A percentile compares a stretch with the other conserved stretches of the same genome.
Evolutionary conservation across 2,888 invertebrate genomes (phyloP).

Genomic region (Zaprionus bogoriensis): DNA sequence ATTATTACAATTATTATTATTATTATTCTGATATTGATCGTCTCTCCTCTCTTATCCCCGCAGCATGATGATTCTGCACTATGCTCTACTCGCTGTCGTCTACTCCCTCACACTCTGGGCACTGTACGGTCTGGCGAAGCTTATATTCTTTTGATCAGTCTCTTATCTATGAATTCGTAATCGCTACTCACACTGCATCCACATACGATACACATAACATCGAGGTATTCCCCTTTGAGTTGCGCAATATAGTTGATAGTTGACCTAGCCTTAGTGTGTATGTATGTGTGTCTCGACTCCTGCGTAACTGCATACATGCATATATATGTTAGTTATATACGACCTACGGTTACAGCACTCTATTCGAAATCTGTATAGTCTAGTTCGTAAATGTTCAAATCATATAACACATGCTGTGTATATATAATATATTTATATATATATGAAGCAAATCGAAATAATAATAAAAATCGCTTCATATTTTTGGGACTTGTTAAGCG

Average conservation of each 20-base stretch:
- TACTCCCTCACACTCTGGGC: slow-evolving; percentile 68
- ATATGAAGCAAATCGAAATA: slow-evolving; percentile 44
- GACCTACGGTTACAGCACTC: slow-evolving; percentile 49
- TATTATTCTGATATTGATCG: too few relatives aligned
- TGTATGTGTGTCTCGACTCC: slow-evolving; percentile 16
- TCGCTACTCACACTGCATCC: neutral
- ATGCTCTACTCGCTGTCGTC: slow-evolving; percentile 65
- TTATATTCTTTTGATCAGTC: slow-evolving; percentile 59
- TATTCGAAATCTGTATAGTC: slow-evolving; percentile 62
- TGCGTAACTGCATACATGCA: slow-evolving; percentile 1
- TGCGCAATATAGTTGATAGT: too few relatives aligned
- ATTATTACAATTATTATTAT: too few relatives aligned
- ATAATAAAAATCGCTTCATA: slow-evolving; percentile 67
- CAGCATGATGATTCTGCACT: slow-evolving; percentile 78
- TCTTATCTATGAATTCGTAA: slow-evolving; percentile 22
- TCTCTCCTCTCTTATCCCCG: too few relatives aligned
- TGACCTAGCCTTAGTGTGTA: too few relatives aligned
- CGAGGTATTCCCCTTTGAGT: slow-evolving; percentile 14
- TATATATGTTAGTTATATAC: too few relatives aligned
- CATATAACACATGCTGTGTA: slow-evolving; percentile 33
- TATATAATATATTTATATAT: slow-evolving; percentile 8
- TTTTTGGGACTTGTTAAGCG: slow-evolving; percentile 56
- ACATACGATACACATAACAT: neutral
- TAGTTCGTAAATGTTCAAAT: slow-evolving; percentile 48
- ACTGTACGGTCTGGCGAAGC: slow-evolving; percentile 68